Evolutionary conservation across 92 coral and sea anemone genomes (phyloP).

Genomic region (Epizoanthus ramosus): DNA sequence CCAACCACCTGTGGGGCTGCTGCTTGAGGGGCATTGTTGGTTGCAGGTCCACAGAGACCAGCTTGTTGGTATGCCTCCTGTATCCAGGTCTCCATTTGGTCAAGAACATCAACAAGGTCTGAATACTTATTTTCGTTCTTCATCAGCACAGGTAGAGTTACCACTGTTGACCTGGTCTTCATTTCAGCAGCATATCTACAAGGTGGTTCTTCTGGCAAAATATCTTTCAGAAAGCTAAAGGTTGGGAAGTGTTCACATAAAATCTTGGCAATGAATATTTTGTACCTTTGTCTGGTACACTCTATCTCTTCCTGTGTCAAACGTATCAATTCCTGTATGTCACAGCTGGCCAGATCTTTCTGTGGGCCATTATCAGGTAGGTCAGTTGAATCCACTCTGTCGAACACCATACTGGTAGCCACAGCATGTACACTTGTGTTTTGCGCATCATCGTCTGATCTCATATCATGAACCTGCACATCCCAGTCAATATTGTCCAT

Average conservation of each 20-base stretch:
- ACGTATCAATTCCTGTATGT: slow-evolving; percentile 49
- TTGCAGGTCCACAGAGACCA: slow-evolving; percentile 54
- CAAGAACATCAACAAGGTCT: slow-evolving; percentile 67
- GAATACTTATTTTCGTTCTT: slow-evolving; percentile 73
- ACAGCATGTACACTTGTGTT: slow-evolving; percentile 73
- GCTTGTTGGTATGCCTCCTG: slow-evolving; percentile 55
- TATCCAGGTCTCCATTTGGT: slow-evolving; percentile 62
- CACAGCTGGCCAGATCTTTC: slow-evolving; percentile 39
- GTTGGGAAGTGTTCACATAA: slow-evolving; percentile 45
- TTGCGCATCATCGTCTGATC: slow-evolving; percentile 57
- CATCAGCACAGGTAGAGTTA: slow-evolving; percentile 64
- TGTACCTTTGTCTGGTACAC: slow-evolving; percentile 59
- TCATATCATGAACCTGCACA: slow-evolving; percentile 60
- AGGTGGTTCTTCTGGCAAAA: slow-evolving; percentile 48
- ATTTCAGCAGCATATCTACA: slow-evolving; percentile 45
- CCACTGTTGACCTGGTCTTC: slow-evolving; percentile 58
- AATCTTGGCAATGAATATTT: slow-evolving; percentile 57
- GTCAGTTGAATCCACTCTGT: slow-evolving; percentile 41
- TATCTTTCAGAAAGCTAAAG: slow-evolving; percentile 48
- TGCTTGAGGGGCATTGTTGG: slow-evolving; percentile 44
- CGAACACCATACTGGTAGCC: slow-evolving; percentile 68
- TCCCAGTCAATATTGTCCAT: slow-evolving; percentile 62
- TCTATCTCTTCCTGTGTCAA: slow-evolving; percentile 48
- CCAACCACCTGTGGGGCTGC: slow-evolving; percentile 55
- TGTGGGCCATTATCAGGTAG: slow-evolving; percentile 55